Conservation (phyloP, 2,113 vertebrate species). For the Cercopithecus mona region DNA sequence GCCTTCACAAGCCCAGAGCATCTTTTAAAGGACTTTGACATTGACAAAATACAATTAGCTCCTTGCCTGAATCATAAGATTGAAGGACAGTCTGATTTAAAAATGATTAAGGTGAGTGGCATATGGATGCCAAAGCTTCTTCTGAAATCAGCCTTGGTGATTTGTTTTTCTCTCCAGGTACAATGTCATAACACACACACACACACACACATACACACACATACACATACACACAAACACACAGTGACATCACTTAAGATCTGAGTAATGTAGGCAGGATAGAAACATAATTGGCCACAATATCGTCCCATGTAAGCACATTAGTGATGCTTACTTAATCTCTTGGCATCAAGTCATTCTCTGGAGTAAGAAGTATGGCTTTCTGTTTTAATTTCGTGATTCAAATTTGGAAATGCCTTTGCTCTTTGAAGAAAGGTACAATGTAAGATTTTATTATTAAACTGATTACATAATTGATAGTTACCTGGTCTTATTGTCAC, state of each 20-base stretch:
- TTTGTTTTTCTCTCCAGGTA: neutral
- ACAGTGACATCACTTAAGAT: constrained; percentile 53
- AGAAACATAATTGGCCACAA: constrained; percentile 49
- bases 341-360: constrained; percentile 30
- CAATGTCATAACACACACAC: neutral
- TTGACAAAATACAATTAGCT: constrained; percentile 52
- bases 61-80: constrained; percentile 37
- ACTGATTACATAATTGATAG: neutral
- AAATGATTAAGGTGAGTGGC: constrained; percentile 34
- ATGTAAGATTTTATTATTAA: neutral
- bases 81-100: constrained; percentile 23
- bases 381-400: constrained; percentile 10
- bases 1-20: neutral
- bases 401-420: constrained; percentile 21
- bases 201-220: neutral
- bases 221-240: neutral
- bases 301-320: constrained; percentile 24
- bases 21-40: constrained; percentile 35
- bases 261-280: constrained; percentile 49
- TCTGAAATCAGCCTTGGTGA: neutral
- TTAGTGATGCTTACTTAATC: constrained; percentile 67
- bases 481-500: neutral
- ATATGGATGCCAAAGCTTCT: neutral
- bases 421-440: neutral
- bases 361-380: neutral